Percentiles rank a stretch among this genome's conserved stretches.
Evolutionary conservation across 37 sponge, comb jelly and placozoan species (phyloP).

Genomic region (Beroe ovata): DNA sequence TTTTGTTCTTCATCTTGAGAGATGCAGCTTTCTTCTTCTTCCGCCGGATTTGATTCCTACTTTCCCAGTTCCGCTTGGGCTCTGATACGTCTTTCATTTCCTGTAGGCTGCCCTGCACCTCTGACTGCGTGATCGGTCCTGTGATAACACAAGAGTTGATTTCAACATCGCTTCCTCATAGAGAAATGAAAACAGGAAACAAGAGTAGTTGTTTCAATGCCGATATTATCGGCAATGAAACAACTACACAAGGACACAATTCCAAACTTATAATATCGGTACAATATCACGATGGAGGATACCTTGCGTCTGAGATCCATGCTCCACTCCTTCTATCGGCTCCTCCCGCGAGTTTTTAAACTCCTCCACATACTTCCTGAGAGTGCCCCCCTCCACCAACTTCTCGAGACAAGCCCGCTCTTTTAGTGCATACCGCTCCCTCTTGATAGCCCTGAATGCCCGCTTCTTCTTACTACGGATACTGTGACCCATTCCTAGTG

Average conservation of each 20-base stretch:
- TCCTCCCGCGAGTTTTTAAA: constrained; percentile 23
- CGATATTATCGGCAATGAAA: too few relatives aligned
- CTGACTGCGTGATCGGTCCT: too few relatives aligned
- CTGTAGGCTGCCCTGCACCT: background rate
- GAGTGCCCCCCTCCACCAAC: constrained; percentile 21
- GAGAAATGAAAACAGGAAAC: too few relatives aligned
- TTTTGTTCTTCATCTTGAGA: constrained; percentile 1
- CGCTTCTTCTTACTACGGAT: constrained; percentile 66
- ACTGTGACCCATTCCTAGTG: constrained; percentile 51
- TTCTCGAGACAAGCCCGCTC: constrained; percentile 55
- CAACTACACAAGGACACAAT: too few relatives aligned
- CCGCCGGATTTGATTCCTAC: constrained; percentile 18
- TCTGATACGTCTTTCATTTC: constrained; percentile 43
- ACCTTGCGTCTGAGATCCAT: background rate
- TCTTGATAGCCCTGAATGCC: constrained; percentile 32
- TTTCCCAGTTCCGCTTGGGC: constrained; percentile 38
- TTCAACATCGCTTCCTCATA: too few relatives aligned
- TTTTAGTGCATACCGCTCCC: constrained; percentile 44
- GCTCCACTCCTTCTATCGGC: constrained; percentile 1
- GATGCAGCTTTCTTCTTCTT: background rate
- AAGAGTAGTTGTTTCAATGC: too few relatives aligned
- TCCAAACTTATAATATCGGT: too few relatives aligned
- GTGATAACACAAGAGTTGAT: too few relatives aligned
- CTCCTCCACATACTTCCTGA: constrained; percentile 48
- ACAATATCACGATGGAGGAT: too few relatives aligned